These are phyloP conservation scores for Syngnathus scovelli DNA, from an alignment of 2,113 vertebrate species.

Conservation along the genomic window DNA sequence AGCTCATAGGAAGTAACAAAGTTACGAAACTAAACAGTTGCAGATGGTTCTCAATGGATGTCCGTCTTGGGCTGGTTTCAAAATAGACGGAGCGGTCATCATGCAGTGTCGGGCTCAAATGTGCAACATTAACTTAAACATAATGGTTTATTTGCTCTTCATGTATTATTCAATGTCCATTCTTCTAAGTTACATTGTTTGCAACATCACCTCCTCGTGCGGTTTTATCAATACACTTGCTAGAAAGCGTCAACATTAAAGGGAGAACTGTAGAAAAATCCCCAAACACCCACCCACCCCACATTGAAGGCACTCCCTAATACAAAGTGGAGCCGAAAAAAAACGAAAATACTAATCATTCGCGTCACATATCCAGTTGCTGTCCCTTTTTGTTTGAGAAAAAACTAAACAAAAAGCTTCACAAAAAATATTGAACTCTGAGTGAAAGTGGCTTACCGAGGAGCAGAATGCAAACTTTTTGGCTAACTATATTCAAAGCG, in stretches of 20 bases:
- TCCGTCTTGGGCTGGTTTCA: constrained; percentile 13
- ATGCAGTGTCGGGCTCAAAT: constrained; percentile 62
- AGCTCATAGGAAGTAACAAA: constrained; percentile 57
- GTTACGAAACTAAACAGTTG: constrained; percentile 44
- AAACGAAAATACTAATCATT: constrained; percentile 4
- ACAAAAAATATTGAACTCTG: neutral
- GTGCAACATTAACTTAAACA: constrained; percentile 40
- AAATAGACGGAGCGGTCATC: constrained; percentile 38
- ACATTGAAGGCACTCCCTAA: constrained; percentile 54
- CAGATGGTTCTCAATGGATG: constrained; percentile 45
- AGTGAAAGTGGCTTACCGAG: neutral
- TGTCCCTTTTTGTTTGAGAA: constrained; percentile 41
- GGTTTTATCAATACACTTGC: constrained; percentile 31
- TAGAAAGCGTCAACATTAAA: constrained; percentile 47
- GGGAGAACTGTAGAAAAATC: constrained; percentile 44
- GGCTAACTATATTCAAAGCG: constrained; percentile 6
- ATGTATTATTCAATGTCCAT: no score
- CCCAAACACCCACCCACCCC: neutral
- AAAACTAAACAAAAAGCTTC: constrained; percentile 2
- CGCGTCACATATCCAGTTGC: constrained; percentile 50
- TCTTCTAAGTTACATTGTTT: constrained; percentile 4
- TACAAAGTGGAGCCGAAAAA: constrained; percentile 34
- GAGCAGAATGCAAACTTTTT: constrained; percentile 2
- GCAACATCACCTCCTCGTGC: constrained; percentile 69
- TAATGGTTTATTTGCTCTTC: no score